Conservation (phyloP, 2,888 invertebrate genomes). For the Chrysolina haemoptera region DNA sequence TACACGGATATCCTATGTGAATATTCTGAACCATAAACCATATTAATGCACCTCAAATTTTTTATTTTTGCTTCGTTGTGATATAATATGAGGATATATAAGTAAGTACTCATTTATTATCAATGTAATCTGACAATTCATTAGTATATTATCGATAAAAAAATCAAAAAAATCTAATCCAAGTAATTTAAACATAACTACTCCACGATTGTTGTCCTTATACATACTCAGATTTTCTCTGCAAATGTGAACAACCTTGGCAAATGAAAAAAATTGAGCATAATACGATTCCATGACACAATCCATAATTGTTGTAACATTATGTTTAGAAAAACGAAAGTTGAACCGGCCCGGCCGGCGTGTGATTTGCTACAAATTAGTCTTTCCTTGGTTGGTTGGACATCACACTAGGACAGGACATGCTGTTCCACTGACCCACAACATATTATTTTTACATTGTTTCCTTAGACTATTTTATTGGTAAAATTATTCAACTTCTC, state of each 20-base stretch:
- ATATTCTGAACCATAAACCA: too few species aligned
- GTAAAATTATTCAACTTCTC: too few species aligned
- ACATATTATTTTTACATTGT: background rate
- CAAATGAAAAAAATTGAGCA: background rate
- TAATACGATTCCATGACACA: background rate
- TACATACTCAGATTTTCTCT: background rate
- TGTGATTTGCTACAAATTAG: constrained; percentile 8
- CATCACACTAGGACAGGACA: background rate
- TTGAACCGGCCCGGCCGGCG: too few species aligned
- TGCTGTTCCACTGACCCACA: background rate
- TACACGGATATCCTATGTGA: too few species aligned
- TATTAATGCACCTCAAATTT: too few species aligned
- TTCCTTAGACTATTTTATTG: too few species aligned
- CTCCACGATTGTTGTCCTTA: constrained; percentile 5
- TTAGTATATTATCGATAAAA: background rate
- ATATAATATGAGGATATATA: too few species aligned
- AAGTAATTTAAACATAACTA: background rate
- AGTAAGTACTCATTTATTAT: background rate
- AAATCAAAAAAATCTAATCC: background rate
- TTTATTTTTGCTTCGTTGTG: too few species aligned
- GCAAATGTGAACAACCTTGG: constrained; percentile 7
- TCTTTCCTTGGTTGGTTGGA: constrained; percentile 14
- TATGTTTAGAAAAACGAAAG: constrained; percentile 13
- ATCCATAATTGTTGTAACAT: constrained; percentile 9
- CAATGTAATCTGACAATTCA: background rate